Evolutionary conservation across 2,797 vertebrate species (phyloP), one percentile per base, ranked within the genome.

Genomic region (Hapalemur alaotrensis): DNA sequence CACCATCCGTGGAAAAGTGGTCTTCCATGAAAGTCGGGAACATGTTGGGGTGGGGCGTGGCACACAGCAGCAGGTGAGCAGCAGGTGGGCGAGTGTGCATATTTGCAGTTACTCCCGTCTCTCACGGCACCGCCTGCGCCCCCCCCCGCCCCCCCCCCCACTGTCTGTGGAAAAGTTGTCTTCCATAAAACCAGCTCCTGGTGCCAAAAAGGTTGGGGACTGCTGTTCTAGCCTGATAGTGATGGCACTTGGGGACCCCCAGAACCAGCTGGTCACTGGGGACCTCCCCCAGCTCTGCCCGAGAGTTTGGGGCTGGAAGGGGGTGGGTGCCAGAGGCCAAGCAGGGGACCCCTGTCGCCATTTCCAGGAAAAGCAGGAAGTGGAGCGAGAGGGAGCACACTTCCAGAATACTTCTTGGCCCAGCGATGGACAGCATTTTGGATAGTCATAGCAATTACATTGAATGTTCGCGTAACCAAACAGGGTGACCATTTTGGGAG

Each of bases 291-390:
- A 25, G 46, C 43, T 69, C 52, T 65, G 63, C 32, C 63, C 17
- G 7, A 89, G 13, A 7, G 43, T n/a, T 30, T 23, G n/a, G 43
- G 41, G 28, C 9, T 59, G 3, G 63, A 52, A 73, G 48, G 46
- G 25, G 1, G 4, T 30, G 23, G 79, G 28, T 72, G 14, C 35
- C 15, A 23, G 23, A 54, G 46, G 23, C 46, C 43, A 79, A 54
- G 52, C 35, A 41, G 1, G 1, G 30, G 70, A 38, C 14, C 8
- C 23, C 43, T 2, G 2, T 50, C 7, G 11, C 18, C 5, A 0
- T 13, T 52, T 48, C 50, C 30, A 25, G 70, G 78, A 41, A 54
- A 50, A 52, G 5, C 30, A 12, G 23, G 18, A 48, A 32, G 28
- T 5, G 3, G 61, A 4, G 10, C 14, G 12, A 50, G n/a, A 43